Base-by-base conservation (phyloP, 1,140 invertebrate species). In the Zophobas atratus region DNA sequence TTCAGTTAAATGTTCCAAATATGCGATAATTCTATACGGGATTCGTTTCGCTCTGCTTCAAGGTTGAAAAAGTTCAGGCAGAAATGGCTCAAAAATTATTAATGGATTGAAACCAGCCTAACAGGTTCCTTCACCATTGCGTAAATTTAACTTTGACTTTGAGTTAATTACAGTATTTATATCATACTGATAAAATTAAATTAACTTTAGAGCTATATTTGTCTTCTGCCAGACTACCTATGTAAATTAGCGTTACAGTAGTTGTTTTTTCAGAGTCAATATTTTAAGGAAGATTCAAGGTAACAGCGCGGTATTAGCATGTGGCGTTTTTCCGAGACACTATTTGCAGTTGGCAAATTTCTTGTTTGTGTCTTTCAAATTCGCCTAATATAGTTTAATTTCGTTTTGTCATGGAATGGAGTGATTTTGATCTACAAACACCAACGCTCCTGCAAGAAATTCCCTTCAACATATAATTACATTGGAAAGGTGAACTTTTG, bases 131-230 rank as follows among this genome's bases (percentile, higher is more conserved):
- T 53, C 43, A 36, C 60, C 60, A 43, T 67, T 67, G 60, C 60
- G 60, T 67, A 67, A 67, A 67, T 67, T 43, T 67, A 67, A 41
- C 60, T 67, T 67, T 67, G 60, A 43, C 60, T 67, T 67, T 67
- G 60, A 67, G 43, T 67, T 67, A 41, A 67, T 67, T 67, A 39
- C 60, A 43, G 2, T 43, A 67, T 67, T 67, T 43, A 43, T 33
- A 67, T 43, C 8, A 43, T 5, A 43, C 39, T 36, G n/a, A 60
- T 60, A 60, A 60, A 60, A 60, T 60, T 60, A 55, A 55, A 55
- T 55, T 33, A 55, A n/a, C 20, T 32, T 55, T 55, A 55, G 33
- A 34, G 33, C 53, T 55, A 55, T 35, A 55, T 55, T 55, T 55
- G 34, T 5, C 20, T 20, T 20, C 20, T 20, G 20, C 20, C 20